Evolutionary conservation across 2,797 vertebrate genomes (phyloP).

Genomic region (Muraenolepis orangiensis): DNA sequence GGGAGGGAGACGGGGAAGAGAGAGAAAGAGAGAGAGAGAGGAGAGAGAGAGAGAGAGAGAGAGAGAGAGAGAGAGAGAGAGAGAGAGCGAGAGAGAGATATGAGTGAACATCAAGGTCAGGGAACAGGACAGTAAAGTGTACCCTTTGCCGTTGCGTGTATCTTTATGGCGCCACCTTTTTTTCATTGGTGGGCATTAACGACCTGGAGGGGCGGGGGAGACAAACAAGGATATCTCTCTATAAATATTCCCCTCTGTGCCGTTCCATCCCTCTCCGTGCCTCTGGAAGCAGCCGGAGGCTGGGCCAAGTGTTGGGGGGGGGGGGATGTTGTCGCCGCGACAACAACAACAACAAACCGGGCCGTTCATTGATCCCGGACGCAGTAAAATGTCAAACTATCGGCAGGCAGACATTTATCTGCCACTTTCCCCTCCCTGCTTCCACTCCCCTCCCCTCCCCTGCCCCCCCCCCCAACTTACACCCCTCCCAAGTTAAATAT

Average conservation of each 20-base stretch:
- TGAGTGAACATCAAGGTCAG: neutral
- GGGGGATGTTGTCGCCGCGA: slow-evolving; percentile 12
- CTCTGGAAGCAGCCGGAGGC: neutral
- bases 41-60: neutral
- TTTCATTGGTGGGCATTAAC: neutral
- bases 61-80: too few relatives aligned
- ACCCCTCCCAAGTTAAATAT: slow-evolving; percentile 46
- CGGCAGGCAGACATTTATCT: slow-evolving; percentile 61
- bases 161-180: neutral
- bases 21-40: too few relatives aligned
- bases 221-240: slow-evolving; percentile 1
- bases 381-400: slow-evolving; percentile 58
- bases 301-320: neutral
- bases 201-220: neutral
- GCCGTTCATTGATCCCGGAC: slow-evolving; percentile 60
- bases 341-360: slow-evolving; percentile 37
- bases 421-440: slow-evolving; percentile 47
- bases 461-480: slow-evolving; percentile 9
- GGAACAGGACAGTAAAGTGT: neutral
- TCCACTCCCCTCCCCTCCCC: slow-evolving; percentile 13
- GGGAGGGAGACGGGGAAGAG: too few relatives aligned
- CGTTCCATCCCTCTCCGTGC: neutral
- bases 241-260: neutral
- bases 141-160: neutral
- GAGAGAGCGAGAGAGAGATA: neutral